Evolutionary conservation across 2,888 invertebrate species (phyloP).

Genomic region (Calliphora vomitoria): DNA sequence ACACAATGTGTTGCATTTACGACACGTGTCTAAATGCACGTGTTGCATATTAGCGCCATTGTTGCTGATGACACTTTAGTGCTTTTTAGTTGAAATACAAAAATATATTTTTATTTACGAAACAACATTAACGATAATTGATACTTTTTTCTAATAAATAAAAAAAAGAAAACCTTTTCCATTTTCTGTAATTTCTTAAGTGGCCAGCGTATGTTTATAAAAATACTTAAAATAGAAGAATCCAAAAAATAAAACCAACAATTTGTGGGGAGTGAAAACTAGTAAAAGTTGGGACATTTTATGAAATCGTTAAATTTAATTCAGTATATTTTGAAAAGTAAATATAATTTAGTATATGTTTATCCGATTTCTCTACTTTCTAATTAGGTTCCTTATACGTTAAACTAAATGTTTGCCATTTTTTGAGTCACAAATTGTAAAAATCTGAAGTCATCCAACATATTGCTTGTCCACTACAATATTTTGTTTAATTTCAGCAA

Average conservation of each 20-base stretch:
- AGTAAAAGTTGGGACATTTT: too few species aligned
- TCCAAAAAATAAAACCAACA: too few species aligned
- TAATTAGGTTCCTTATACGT: too few species aligned
- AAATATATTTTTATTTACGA: slow-evolving; percentile 40
- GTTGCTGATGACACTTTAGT: slow-evolving; percentile 51
- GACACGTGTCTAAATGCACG: slow-evolving; percentile 75
- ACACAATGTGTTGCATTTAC: slow-evolving; percentile 58
- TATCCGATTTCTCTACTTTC: too few species aligned
- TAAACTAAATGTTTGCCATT: too few species aligned
- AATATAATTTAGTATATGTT: too few species aligned
- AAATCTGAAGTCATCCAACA: too few species aligned
- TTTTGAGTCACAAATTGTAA: too few species aligned
- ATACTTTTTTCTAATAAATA: slow-evolving; percentile 33
- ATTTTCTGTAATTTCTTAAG: slow-evolving; percentile 48
- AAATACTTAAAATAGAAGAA: background rate
- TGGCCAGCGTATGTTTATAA: slow-evolving; percentile 27
- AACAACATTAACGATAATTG: slow-evolving; percentile 65
- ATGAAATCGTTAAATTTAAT: too few species aligned
- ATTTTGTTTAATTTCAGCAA: too few species aligned
- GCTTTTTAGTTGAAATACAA: slow-evolving; percentile 28
- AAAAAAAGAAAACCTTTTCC: slow-evolving; percentile 25
- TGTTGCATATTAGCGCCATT: slow-evolving; percentile 72
- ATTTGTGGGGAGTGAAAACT: background rate
- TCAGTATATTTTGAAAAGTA: too few species aligned
- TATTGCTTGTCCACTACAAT: too few species aligned